Base-by-base conservation (phyloP, 2,888 invertebrate species). In the Omphaloscelis lunosa region DNA sequence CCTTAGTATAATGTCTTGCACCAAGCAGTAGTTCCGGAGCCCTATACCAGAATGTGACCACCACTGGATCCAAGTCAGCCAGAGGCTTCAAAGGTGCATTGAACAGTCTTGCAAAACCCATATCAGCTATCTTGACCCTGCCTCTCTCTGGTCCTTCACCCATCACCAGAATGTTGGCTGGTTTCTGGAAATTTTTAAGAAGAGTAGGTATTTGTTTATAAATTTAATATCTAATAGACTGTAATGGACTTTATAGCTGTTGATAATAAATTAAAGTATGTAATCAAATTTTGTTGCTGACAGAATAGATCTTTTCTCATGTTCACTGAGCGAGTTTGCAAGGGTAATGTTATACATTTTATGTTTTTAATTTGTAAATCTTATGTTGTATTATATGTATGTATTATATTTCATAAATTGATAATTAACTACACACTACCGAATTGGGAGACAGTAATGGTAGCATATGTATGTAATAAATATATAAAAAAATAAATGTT, bases 11-110 rank as follows among this genome's bases (percentile, higher is more conserved):
- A 97, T 99, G 99, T 79, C 99, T 97, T 51, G 99, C 99, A 34
- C 99, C 99, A 41, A 99, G 97, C 69, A 99, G 95, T 77, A 99
- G 94, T 95, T 99, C 99, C 0, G 99, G 99, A 3, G 99, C 99
- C 92, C 99, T 97, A 95, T 99, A 99, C 99, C 99, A 99, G 96
- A 99, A 99, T 86, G 99, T 99, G 5, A 99, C 99, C 63, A 99
- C 99, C 4, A 99, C 99, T 9, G 99, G 99, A 97, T 99, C 99
- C 86, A 99, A 97, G 96, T 99, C 99, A 17, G 99, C 99, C 59
- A 99, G 96, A 0, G 99, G 99, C 95, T 99, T 99, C 74, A 99
- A 95, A 0, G 99, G 99, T 4, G 99, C 99, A 97, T 99, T 99
- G 93, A 99, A 99, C 70, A 99, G 97, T 83, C 99, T 97, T 0